Percentiles rank a stretch among this genome's conserved stretches.
These are phyloP conservation scores for Drosophila conformis DNA, from an alignment of 2,888 invertebrate species.

Conservation along the genomic window DNA sequence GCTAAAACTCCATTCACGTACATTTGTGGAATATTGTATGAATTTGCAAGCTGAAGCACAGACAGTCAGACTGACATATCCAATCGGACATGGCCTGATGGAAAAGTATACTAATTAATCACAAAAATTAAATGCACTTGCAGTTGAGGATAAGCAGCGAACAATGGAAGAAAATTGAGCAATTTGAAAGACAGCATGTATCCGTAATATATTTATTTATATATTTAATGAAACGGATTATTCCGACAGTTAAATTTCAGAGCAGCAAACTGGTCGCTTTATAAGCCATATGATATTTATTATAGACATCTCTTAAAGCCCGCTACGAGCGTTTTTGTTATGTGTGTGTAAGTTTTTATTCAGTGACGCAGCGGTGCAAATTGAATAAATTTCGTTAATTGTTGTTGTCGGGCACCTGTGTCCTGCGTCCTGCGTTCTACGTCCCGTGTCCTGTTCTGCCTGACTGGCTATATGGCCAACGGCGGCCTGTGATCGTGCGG, in stretches of 20 bases:
- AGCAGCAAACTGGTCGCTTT: slow-evolving; percentile 28
- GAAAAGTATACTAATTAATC: slow-evolving; percentile 27
- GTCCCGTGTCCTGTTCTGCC: slow-evolving; percentile 14
- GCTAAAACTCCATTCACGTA: slow-evolving; percentile 14
- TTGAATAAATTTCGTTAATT: slow-evolving; percentile 80
- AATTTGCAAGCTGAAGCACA: slow-evolving; percentile 28
- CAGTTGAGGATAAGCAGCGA: neutral
- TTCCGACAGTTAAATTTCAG: slow-evolving; percentile 37
- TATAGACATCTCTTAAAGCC: slow-evolving; percentile 59
- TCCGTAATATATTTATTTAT: slow-evolving; percentile 35
- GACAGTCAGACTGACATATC: neutral
- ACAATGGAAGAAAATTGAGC: slow-evolving; percentile 1
- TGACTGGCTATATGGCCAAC: slow-evolving; percentile 50
- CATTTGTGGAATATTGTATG: slow-evolving; percentile 37
- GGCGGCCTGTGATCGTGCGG: slow-evolving; percentile 74
- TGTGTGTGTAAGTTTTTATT: slow-evolving; percentile 43
- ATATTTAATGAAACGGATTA: slow-evolving; percentile 53
- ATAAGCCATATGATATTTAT: slow-evolving; percentile 60
- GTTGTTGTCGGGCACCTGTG: slow-evolving; percentile 73
- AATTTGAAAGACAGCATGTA: slow-evolving; percentile 20
- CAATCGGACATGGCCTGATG: neutral
- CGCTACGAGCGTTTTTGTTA: neutral
- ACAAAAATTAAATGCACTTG: slow-evolving; percentile 14
- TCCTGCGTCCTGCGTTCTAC: slow-evolving; percentile 14
- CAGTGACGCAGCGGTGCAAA: slow-evolving; percentile 58